phyloP scores from a whole-genome alignment of 2,113 vertebrate species.

The Cranoglanis bouderius region DNA sequence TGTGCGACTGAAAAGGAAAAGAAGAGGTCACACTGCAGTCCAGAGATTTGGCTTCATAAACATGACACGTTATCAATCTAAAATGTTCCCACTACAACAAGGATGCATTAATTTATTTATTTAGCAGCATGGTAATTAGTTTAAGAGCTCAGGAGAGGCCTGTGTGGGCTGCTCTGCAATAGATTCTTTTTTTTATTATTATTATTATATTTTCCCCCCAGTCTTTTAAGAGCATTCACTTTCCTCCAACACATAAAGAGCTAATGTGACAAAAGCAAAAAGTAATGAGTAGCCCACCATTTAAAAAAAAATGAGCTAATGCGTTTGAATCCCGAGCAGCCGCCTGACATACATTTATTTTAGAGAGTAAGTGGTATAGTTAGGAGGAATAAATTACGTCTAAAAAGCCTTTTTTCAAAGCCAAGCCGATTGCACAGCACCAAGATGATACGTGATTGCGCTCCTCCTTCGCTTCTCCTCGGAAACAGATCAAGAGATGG shows the following conservation, averaged over 20 bases:
- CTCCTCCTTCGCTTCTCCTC: conserved; percentile 13
- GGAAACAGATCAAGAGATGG: not conserved
- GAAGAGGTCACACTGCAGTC: conserved; percentile 19
- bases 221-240: conserved; percentile 6
- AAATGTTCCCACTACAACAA: conserved; percentile 13
- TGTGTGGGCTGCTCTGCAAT: conserved; percentile 25
- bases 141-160: conserved; percentile 13
- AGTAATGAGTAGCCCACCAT: not conserved
- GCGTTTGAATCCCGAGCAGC: conserved; percentile 23
- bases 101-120: conserved; percentile 17
- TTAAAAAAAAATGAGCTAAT: conserved; percentile 36
- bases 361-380: conserved; percentile 29
- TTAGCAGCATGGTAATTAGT: conserved; percentile 27
- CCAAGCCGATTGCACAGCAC: not conserved
- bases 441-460: not conserved
- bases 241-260: not conserved
- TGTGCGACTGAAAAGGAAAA: conserved; percentile 7
- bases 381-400: conserved; percentile 36
- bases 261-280: conserved; percentile 13
- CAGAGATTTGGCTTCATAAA: conserved; percentile 19
- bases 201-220: not conserved
- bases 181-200: not conserved
- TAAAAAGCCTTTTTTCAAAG: conserved; percentile 43
- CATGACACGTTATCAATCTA: conserved; percentile 29
- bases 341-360: conserved; percentile 22